Evolutionary conservation across 1,140 invertebrate species (phyloP), one percentile per base, ranked within the genome.

Genomic region (Heliconius hermathena): DNA sequence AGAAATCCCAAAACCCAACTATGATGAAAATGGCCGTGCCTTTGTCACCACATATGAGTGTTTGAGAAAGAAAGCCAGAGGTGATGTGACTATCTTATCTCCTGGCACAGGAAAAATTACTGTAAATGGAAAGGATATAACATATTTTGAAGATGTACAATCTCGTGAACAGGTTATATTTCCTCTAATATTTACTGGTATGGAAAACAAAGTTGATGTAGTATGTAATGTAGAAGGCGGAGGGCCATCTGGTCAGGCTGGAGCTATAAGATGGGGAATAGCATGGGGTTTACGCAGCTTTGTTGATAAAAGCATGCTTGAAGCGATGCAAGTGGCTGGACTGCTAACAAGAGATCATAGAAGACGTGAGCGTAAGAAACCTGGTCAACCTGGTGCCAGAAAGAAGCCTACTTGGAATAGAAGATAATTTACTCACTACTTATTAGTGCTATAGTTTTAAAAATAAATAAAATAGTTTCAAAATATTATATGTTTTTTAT

Each of bases 381-480:
- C 97, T 71, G 99, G 99, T 70, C 98, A 99, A 95, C 96, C 96
- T 89, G 97, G 97, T 87, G 98, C 99, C 46, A 97, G 99, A 88
- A 97, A 96, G 88, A 99, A 98, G 91, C 98, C 97, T 87, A 99
- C 98, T 79, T 99, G 99, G 99, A 98, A 97, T 90, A 98, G 97
- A 89, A 96, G 97, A 95, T 98, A 97, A 96, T 78, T 74, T 57
- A 22, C 26, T 3, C 13, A 22, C 60, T 29, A 26, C 1, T 66
- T 26, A 16, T 13, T 66, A 22, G 60, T 13, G 22, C 11, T 66
- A 66, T 66, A 29, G 60, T 8, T 29, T 66, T 66, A 66, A 66
- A 16, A 66, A 66, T 66, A 66, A 66, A 66, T 11, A 66, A 66
- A 66, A 26, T 22, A 66, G 11, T 6, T 22, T 60, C 54, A 52